These are phyloP conservation scores for Sylvilagus bachmani DNA, from an alignment of 2,113 vertebrate genomes.

Conservation along the genomic window DNA sequence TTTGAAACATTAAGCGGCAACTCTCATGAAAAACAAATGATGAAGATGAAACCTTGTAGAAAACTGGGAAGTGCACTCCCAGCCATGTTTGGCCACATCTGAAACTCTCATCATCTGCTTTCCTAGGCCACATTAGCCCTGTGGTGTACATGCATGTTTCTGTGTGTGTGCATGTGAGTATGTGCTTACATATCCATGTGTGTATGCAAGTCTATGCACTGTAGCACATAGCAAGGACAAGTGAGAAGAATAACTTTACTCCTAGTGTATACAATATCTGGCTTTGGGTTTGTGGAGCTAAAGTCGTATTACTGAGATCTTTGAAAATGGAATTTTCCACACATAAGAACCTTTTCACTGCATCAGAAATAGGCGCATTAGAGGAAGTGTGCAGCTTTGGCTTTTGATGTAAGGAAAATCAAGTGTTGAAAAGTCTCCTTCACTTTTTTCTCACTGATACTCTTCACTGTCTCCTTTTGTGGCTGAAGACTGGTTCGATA, in stretches of 20 bases:
- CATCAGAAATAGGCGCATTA: slow-evolving; percentile 15
- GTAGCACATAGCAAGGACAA: not conserved
- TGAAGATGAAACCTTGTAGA: not conserved
- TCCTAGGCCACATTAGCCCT: not conserved
- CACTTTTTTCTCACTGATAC: slow-evolving; percentile 61
- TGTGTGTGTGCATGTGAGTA: not conserved
- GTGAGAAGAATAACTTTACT: not conserved
- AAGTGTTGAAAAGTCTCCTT: not conserved
- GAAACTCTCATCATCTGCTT: not conserved
- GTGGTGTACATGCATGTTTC: not conserved
- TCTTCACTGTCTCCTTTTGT: slow-evolving; percentile 70
- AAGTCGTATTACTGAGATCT: not conserved
- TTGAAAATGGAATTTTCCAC: not conserved
- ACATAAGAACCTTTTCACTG: not conserved
- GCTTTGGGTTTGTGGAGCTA: not conserved
- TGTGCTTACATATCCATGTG: no score
- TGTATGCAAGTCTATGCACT: not conserved
- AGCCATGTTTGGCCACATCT: not conserved
- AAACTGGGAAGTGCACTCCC: not conserved
- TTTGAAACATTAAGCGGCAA: not conserved
- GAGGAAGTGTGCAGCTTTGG: slow-evolving; percentile 48
- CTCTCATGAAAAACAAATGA: slow-evolving; percentile 9
- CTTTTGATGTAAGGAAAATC: slow-evolving; percentile 6
- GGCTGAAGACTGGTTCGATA: slow-evolving; percentile 56
- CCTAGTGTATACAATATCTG: not conserved